Conservation (phyloP, 2,888 invertebrate species). For the Mongoloraphidia duomilia region DNA sequence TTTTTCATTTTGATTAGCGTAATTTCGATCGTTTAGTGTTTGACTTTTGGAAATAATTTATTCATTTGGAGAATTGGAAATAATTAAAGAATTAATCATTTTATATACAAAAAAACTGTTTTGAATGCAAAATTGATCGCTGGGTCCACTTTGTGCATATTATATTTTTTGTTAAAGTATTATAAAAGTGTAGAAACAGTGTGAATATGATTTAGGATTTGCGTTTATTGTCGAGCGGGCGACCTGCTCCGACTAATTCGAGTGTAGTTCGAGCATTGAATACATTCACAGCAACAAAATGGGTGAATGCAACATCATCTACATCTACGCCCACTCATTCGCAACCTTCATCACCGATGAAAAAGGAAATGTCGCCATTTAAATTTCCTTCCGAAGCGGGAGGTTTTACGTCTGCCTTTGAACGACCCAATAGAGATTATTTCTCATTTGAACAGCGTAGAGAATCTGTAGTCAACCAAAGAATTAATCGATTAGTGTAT, state of each 20-base stretch:
- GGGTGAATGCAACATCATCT: slow-evolving; percentile 24
- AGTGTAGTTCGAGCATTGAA: slow-evolving; percentile 51
- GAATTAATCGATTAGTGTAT: slow-evolving; percentile 34
- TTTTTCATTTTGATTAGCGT: too few species aligned
- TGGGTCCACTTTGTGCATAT: too few species aligned
- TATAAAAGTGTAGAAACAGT: too few species aligned
- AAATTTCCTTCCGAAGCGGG: slow-evolving; percentile 25
- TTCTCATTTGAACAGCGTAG: slow-evolving; percentile 5
- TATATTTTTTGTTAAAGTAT: too few species aligned
- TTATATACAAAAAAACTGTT: too few species aligned
- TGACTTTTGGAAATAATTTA: too few species aligned
- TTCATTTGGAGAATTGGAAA: too few species aligned
- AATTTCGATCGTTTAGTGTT: too few species aligned
- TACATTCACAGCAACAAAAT: slow-evolving; percentile 27
- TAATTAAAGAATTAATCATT: too few species aligned
- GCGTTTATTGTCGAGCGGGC: slow-evolving; percentile 8
- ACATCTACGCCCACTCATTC: slow-evolving; percentile 33
- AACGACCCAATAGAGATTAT: slow-evolving; percentile 20
- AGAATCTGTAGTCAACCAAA: slow-evolving; percentile 23
- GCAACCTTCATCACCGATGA: slow-evolving; percentile 56
- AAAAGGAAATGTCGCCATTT: slow-evolving; percentile 41
- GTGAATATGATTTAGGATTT: slow-evolving; percentile 3
- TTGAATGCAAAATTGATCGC: too few species aligned
- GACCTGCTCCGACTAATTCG: slow-evolving; percentile 41
- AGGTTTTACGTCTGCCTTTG: slow-evolving; percentile 17